phyloP scores from a whole-genome alignment of 2,797 vertebrate species.

The Mormyrops attenuatus region DNA sequence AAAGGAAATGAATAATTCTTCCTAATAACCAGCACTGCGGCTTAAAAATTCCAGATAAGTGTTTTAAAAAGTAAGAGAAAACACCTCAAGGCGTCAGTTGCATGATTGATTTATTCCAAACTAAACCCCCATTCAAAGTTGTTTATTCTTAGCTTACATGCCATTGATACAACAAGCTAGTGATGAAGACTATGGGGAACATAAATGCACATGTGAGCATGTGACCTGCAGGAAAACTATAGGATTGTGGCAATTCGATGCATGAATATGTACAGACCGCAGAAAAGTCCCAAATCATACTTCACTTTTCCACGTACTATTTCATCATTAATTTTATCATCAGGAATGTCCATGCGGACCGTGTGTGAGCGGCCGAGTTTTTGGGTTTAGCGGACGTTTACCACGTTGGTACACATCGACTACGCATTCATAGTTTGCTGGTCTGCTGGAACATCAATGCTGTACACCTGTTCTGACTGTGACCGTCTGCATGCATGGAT shows the following conservation, averaged over 20 bases:
- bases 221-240: not conserved
- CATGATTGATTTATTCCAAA: constrained; percentile 31
- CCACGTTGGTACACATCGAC: not conserved
- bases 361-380: not conserved
- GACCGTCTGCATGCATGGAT: not conserved
- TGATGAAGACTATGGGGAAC: not conserved
- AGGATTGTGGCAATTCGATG: not conserved
- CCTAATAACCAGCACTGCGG: constrained; percentile 28
- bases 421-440: not conserved
- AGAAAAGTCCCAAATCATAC: not conserved
- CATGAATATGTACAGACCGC: not conserved
- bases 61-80: constrained; percentile 26
- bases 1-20: constrained; percentile 26
- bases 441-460: not conserved
- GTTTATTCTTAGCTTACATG: not conserved
- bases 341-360: not conserved
- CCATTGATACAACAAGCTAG: constrained; percentile 24
- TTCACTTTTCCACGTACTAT: not conserved
- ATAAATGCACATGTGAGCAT: not conserved
- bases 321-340: not conserved
- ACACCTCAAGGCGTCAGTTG: not conserved
- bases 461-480: not conserved
- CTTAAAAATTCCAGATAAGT: constrained; percentile 25
- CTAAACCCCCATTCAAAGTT: constrained; percentile 24
- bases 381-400: not conserved